Evolutionary conservation across 1,140 invertebrate species (phyloP).

Genomic region (Pogonus chalceus): DNA sequence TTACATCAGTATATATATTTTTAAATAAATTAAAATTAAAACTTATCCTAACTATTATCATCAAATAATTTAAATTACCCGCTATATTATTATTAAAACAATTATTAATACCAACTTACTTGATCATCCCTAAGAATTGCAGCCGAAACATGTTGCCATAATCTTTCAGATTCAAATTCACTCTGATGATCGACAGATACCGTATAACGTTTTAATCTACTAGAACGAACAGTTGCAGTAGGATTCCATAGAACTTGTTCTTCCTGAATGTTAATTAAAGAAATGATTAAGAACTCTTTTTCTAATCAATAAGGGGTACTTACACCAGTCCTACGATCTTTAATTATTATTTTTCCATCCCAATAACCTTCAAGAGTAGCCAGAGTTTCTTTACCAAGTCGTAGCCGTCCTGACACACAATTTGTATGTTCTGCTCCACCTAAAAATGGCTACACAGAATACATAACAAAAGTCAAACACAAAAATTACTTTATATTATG

Average conservation of each 20-base stretch:
- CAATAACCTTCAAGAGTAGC: constrained; percentile 81
- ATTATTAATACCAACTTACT: too few species aligned
- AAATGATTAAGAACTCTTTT: background rate
- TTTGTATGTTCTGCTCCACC: constrained; percentile 77
- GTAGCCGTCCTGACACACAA: constrained; percentile 73
- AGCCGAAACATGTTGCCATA: constrained; percentile 75
- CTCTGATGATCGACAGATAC: constrained; percentile 69
- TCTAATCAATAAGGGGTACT: constrained; percentile 18
- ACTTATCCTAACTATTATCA: too few species aligned
- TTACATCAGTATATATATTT: too few species aligned
- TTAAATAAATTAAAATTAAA: too few species aligned
- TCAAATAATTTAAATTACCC: constrained; percentile 4
- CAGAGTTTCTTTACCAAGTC: constrained; percentile 78
- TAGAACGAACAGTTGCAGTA: constrained; percentile 52
- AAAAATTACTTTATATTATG: too few species aligned
- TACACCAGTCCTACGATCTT: constrained; percentile 64
- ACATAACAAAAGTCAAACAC: background rate
- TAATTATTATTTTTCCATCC: constrained; percentile 78
- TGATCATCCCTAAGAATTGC: constrained; percentile 75
- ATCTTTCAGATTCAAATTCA: constrained; percentile 73
- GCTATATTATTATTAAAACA: background rate
- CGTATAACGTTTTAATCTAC: constrained; percentile 64
- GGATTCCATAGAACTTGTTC: constrained; percentile 66
- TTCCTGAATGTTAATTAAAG: constrained; percentile 43
- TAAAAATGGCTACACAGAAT: constrained; percentile 62